Percentiles rank a stretch among this genome's conserved stretches.
These are phyloP conservation scores for Synanthedon andrenaeformis DNA, from an alignment of 2,888 invertebrate genomes.

Conservation along the genomic window DNA sequence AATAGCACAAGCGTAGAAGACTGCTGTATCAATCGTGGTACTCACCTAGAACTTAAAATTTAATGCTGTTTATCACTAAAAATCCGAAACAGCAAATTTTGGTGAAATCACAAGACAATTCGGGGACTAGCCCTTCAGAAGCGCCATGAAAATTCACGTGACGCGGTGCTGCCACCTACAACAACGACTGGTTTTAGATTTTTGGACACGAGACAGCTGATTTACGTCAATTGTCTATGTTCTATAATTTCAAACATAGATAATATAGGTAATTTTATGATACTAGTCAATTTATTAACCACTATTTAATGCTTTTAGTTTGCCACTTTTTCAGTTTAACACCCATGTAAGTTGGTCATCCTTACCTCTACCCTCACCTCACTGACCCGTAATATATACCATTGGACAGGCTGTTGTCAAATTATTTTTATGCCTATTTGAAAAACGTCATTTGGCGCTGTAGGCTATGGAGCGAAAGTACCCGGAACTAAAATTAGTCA, in stretches of 20 bases:
- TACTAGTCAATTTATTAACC: too few species aligned
- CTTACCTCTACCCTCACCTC: too few species aligned
- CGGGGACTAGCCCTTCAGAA: constrained; percentile 68
- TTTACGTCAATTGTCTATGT: constrained; percentile 70
- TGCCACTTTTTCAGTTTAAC: too few species aligned
- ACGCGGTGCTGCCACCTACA: constrained; percentile 72
- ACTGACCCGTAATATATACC: too few species aligned
- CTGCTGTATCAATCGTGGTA: constrained; percentile 22
- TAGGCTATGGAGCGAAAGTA: too few species aligned
- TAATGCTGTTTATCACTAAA: constrained; percentile 61
- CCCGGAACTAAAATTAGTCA: too few species aligned
- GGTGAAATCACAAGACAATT: constrained; percentile 70
- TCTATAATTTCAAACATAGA: background rate
- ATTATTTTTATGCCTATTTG: too few species aligned
- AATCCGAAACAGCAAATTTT: constrained; percentile 62
- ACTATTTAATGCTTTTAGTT: too few species aligned
- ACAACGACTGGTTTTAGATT: constrained; percentile 21
- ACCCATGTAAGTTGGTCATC: too few species aligned
- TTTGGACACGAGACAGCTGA: constrained; percentile 57
- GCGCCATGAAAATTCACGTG: constrained; percentile 75
- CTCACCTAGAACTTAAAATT: constrained; percentile 59
- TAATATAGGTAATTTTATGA: background rate
- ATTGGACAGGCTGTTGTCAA: too few species aligned
- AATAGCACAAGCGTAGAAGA: constrained; percentile 13
- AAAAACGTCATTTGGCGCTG: background rate